phyloP scores from a whole-genome alignment of 2,888 invertebrate species.

The Cephus runcator region DNA sequence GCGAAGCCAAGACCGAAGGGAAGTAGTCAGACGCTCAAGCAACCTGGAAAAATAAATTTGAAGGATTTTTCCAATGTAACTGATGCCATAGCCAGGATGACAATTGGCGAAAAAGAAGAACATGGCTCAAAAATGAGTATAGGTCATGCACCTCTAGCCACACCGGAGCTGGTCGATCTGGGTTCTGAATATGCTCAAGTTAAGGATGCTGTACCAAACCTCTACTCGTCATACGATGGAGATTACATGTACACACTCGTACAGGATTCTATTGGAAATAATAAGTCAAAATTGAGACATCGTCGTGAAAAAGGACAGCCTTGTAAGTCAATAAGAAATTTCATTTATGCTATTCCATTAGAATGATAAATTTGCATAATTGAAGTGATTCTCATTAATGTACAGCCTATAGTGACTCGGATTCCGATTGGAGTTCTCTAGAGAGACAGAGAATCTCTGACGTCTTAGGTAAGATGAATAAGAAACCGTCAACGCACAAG shows the following conservation, averaged over 20 bases:
- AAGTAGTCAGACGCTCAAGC: constrained; percentile 78
- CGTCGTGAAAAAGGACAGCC: constrained; percentile 75
- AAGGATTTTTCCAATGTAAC: constrained; percentile 90
- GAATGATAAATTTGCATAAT: background rate
- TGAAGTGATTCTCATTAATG: constrained; percentile 23
- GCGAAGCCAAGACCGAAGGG: constrained; percentile 76
- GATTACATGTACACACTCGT: constrained; percentile 77
- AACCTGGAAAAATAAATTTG: constrained; percentile 90
- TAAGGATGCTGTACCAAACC: constrained; percentile 71
- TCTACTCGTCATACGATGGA: constrained; percentile 69
- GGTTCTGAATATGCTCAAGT: constrained; percentile 80
- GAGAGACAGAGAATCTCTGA: constrained; percentile 73
- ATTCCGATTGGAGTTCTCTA: constrained; percentile 86
- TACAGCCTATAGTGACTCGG: constrained; percentile 87
- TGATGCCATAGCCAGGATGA: constrained; percentile 81
- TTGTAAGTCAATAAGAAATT: constrained; percentile 64
- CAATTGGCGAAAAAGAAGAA: constrained; percentile 66
- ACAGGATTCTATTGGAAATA: constrained; percentile 72
- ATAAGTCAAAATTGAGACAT: constrained; percentile 71
- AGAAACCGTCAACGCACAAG: constrained; percentile 77
- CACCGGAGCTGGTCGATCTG: constrained; percentile 81
- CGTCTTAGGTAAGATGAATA: constrained; percentile 74
- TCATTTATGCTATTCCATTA: background rate
- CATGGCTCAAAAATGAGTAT: constrained; percentile 56
- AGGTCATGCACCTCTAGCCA: constrained; percentile 80